These are phyloP conservation scores for Coregonus suidteri DNA, from an alignment of 2,797 vertebrate genomes.

Conservation along the genomic window DNA sequence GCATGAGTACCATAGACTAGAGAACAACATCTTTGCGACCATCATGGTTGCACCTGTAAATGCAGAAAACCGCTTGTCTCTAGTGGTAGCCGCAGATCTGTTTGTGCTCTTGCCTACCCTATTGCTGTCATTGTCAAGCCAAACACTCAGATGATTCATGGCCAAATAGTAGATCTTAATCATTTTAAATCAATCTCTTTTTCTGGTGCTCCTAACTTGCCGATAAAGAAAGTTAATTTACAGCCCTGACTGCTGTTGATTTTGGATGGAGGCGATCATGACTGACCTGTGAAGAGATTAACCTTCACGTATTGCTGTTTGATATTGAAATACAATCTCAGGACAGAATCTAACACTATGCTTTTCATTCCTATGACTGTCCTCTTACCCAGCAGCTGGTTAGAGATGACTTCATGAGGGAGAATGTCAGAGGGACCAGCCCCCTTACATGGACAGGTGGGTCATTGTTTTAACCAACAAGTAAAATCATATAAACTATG, in stretches of 20 bases:
- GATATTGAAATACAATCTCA: slow-evolving; percentile 49
- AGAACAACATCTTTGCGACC: too few relatives aligned
- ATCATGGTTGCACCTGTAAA: too few relatives aligned
- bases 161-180: too few relatives aligned
- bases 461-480: too few relatives aligned
- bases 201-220: too few relatives aligned
- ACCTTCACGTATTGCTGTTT: slow-evolving; percentile 18
- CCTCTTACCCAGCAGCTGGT: slow-evolving; percentile 56
- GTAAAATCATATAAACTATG: not conserved
- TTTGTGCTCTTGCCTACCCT: too few relatives aligned
- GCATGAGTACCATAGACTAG: too few relatives aligned
- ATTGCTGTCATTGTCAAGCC: too few relatives aligned
- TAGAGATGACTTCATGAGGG: slow-evolving; percentile 37
- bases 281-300: not conserved
- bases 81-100: too few relatives aligned
- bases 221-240: not conserved
- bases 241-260: not conserved
- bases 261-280: not conserved
- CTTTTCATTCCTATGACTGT: slow-evolving; percentile 40
- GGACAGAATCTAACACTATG: slow-evolving; percentile 32
- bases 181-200: too few relatives aligned
- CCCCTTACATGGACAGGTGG: slow-evolving; percentile 41
- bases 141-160: too few relatives aligned
- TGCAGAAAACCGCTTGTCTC: too few relatives aligned
- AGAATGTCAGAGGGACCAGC: slow-evolving; percentile 46